Evolutionary conservation across 92 coral and sea anemone genomes (phyloP).

Genomic region (Diadumene lineata): DNA sequence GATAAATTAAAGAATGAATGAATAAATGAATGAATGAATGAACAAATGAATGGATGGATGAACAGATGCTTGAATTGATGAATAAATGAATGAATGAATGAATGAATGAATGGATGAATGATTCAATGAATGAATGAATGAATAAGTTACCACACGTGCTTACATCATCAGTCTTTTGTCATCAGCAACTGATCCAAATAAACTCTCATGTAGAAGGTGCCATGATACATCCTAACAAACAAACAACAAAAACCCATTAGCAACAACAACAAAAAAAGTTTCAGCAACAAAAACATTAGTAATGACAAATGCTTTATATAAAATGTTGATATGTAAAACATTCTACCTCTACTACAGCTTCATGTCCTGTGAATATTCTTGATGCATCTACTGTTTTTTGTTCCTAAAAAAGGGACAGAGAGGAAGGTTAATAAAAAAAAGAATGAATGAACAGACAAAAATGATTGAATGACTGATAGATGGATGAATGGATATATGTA

Average conservation of each 20-base stretch:
- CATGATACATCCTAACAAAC: slow-evolving; percentile 93
- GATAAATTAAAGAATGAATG: not conserved
- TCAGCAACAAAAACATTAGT: not conserved
- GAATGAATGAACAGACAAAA: no score
- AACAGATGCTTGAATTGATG: not conserved
- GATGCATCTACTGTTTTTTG: slow-evolving; percentile 88
- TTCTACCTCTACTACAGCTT: slow-evolving; percentile 94
- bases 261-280: no score
- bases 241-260: slow-evolving; percentile 3
- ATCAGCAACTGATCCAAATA: slow-evolving; percentile 99
- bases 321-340: no score
- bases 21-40: not conserved
- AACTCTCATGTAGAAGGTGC: slow-evolving; percentile 97
- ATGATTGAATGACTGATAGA: no score
- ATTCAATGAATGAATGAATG: not conserved
- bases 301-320: no score
- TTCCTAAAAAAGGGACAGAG: slow-evolving; percentile 61
- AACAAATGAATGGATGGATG: not conserved
- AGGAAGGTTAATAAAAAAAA: no score
- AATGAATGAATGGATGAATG: no score
- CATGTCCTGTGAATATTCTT: slow-evolving; percentile 91
- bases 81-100: no score
- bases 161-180: slow-evolving; percentile 98
- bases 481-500: no score
- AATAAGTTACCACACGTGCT: slow-evolving; percentile 11